These are phyloP conservation scores for Platycnemis pennipes DNA, from an alignment of 2,888 invertebrate genomes.

Conservation along the genomic window DNA sequence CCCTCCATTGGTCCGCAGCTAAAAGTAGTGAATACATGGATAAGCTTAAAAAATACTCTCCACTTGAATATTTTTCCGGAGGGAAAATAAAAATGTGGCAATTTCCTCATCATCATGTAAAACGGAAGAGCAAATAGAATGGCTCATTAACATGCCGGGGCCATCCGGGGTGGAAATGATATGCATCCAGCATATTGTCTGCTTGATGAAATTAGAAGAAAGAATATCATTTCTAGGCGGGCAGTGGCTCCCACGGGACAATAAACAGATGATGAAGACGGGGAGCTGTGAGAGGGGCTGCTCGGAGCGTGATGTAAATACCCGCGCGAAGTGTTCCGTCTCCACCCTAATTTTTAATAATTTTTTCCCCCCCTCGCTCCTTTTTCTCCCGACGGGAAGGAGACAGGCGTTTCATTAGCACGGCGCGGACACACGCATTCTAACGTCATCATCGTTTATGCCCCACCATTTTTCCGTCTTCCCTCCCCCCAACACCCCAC, in stretches of 20 bases:
- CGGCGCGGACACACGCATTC: background rate
- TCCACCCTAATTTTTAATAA: slow-evolving; percentile 33
- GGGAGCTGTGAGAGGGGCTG: background rate
- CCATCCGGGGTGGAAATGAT: slow-evolving; percentile 22
- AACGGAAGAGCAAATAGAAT: background rate
- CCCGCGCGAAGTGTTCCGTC: slow-evolving; percentile 14
- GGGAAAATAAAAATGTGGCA: background rate
- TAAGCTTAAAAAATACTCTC: background rate
- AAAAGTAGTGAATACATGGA: background rate
- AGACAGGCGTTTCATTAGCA: slow-evolving; percentile 51
- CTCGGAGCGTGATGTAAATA: slow-evolving; percentile 39
- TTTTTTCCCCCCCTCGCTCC: slow-evolving; percentile 18
- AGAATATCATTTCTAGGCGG: background rate
- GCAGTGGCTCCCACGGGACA: slow-evolving; percentile 1
- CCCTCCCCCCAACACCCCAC: background rate
- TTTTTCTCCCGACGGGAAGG: background rate
- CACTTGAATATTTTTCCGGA: background rate
- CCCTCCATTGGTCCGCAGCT: background rate
- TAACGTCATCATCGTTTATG: slow-evolving; percentile 19
- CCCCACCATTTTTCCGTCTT: background rate
- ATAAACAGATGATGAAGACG: slow-evolving; percentile 44
- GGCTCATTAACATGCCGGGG: slow-evolving; percentile 3
- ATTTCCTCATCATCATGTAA: background rate
- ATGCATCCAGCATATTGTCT: slow-evolving; percentile 20
- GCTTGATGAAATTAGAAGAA: slow-evolving; percentile 41